Evolutionary conservation across 2,888 invertebrate species (phyloP).

Genomic region (Mesorhabditis belari): DNA sequence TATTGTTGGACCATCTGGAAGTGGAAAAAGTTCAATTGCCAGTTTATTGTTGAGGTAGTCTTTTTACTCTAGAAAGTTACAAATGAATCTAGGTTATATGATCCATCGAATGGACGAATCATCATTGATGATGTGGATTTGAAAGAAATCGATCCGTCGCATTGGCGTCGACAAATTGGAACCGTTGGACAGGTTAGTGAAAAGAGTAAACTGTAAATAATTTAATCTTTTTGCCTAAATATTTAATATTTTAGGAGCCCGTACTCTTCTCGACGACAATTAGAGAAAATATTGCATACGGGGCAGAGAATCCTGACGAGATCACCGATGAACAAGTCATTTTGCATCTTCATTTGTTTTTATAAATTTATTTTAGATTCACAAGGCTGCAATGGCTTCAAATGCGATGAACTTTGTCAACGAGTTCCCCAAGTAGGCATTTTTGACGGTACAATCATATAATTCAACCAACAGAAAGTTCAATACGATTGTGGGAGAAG

Average conservation of each 20-base stretch:
- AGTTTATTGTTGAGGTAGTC: conserved; percentile 70
- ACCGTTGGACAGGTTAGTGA: conserved; percentile 72
- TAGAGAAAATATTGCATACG: conserved; percentile 82
- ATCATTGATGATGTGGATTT: conserved; percentile 73
- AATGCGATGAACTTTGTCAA: conserved; percentile 76
- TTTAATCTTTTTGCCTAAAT: background rate
- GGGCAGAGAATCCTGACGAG: conserved; percentile 60
- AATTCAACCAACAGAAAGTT: background rate
- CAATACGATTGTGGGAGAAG: conserved; percentile 19
- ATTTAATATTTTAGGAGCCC: conserved; percentile 65
- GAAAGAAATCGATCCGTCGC: conserved; percentile 70
- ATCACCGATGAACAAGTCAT: conserved; percentile 56
- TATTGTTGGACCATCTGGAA: conserved; percentile 83
- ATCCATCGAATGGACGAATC: conserved; percentile 65
- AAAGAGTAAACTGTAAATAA: background rate
- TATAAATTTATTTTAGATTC: conserved; percentile 18
- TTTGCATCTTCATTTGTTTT: background rate
- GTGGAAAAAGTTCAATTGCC: conserved; percentile 87
- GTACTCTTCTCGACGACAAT: conserved; percentile 82
- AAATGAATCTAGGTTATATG: conserved; percentile 61
- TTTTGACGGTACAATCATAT: background rate
- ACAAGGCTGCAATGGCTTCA: conserved; percentile 70
- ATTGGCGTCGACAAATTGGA: conserved; percentile 79
- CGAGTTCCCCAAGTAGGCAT: conserved; percentile 65
- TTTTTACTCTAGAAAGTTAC: conserved; percentile 1